These are phyloP conservation scores for Erannis defoliaria DNA, from an alignment of 2,888 invertebrate genomes.

Conservation along the genomic window DNA sequence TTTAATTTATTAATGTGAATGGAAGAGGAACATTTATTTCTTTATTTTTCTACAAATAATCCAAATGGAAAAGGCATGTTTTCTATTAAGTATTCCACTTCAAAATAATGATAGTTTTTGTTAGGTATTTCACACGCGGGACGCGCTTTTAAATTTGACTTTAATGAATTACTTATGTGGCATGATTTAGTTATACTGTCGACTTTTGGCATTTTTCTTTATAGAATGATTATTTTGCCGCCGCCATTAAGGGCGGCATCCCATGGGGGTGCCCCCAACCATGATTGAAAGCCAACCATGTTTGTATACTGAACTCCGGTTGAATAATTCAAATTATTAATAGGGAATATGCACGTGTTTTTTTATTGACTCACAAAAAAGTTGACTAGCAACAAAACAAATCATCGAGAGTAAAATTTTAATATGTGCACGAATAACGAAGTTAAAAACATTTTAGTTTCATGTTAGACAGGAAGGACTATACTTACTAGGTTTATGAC, in stretches of 20 bases:
- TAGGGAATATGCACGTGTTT: no score
- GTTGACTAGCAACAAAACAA: no score
- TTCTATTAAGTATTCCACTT: neutral
- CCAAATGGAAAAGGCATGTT: neutral
- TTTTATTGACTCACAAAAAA: no score
- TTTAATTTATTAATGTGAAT: conserved; percentile 12
- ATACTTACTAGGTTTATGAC: no score
- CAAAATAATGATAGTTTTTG: neutral
- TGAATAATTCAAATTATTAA: no score
- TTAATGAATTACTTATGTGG: no score
- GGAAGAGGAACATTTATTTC: conserved; percentile 8
- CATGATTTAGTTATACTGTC: no score
- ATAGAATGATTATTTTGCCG: neutral
- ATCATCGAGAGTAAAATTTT: no score
- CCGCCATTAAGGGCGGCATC: neutral
- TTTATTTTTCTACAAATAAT: neutral
- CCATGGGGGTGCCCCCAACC: neutral
- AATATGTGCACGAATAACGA: no score
- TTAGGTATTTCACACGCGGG: neutral
- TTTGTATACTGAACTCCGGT: neutral
- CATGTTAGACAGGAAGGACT: no score
- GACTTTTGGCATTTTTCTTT: neutral
- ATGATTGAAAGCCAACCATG: neutral
- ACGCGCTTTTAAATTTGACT: no score
- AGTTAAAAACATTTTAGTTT: no score